phyloP scores from a whole-genome alignment of 1,140 invertebrate species.

The Drosophila jambulina region DNA sequence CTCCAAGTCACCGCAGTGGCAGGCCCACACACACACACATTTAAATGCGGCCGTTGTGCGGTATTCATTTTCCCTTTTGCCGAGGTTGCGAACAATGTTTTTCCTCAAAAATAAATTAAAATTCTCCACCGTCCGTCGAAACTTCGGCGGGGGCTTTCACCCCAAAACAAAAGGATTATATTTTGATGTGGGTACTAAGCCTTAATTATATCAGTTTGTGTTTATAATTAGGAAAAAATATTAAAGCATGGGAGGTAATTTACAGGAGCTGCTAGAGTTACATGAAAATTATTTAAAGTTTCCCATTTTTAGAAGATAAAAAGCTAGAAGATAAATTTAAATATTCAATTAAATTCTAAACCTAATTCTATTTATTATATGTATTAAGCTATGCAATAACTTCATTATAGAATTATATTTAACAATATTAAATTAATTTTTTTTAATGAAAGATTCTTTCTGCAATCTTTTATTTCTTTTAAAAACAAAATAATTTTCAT shows the following conservation, averaged over 20 bases:
- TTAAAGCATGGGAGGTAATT: background rate
- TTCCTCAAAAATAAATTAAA: conserved; percentile 33
- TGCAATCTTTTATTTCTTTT: background rate
- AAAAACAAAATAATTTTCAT: background rate
- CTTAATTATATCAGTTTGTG: conserved; percentile 35
- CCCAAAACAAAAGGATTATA: conserved; percentile 29
- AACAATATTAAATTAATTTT: background rate
- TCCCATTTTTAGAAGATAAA: background rate
- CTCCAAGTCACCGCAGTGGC: conserved; percentile 30
- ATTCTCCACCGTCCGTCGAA: conserved; percentile 2
- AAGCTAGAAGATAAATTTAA: background rate
- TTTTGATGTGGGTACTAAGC: conserved; percentile 26
- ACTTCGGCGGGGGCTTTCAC: conserved; percentile 15
- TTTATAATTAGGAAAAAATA: conserved; percentile 23
- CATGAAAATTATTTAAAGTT: background rate
- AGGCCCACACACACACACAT: conserved; percentile 4
- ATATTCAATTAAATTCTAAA: background rate
- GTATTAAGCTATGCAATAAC: background rate
- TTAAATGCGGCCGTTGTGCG: conserved; percentile 32
- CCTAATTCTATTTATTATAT: background rate
- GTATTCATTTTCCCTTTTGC: conserved; percentile 34
- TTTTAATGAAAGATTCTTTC: background rate
- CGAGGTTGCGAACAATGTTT: conserved; percentile 28
- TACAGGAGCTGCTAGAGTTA: background rate
- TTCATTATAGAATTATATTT: background rate